phyloP scores from a whole-genome alignment of 2,888 invertebrate genomes.

The Lepidocyrtinus sp. region DNA sequence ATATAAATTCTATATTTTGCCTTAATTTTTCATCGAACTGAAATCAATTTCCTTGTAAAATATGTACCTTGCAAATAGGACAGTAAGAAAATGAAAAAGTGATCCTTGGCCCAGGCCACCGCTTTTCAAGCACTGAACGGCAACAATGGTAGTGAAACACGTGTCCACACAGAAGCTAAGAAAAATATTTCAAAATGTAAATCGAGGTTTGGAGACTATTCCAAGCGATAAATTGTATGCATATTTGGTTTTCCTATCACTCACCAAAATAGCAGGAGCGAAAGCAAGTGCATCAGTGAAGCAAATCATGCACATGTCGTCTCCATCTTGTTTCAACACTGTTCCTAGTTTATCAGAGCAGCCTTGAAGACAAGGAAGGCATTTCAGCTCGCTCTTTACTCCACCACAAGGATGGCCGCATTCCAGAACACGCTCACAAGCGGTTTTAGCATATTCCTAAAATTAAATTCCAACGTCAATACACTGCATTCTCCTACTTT shows the following conservation, averaged over 20 bases:
- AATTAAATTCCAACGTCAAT: too few species aligned
- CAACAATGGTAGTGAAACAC: slow-evolving; percentile 96
- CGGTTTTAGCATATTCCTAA: slow-evolving; percentile 83
- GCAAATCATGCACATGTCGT: slow-evolving; percentile 99
- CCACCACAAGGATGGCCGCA: slow-evolving; percentile 98
- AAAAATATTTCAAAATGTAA: slow-evolving; percentile 40
- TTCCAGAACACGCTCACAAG: slow-evolving; percentile 85
- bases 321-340: slow-evolving; percentile 91
- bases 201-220: slow-evolving; percentile 18
- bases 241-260: slow-evolving; percentile 19
- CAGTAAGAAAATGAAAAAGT: slow-evolving; percentile 96
- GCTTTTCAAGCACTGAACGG: slow-evolving; percentile 84
- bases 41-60: background rate
- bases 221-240: background rate
- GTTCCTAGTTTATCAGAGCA: slow-evolving; percentile 74
- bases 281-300: slow-evolving; percentile 97
- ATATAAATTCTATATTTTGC: slow-evolving; percentile 28
- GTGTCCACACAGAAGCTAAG: slow-evolving; percentile 91
- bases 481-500: too few species aligned
- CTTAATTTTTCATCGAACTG: background rate
- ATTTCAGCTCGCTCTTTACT: slow-evolving; percentile 85
- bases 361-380: slow-evolving; percentile 92
- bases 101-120: slow-evolving; percentile 96
- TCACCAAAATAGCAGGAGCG: slow-evolving; percentile 92
- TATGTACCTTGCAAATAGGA: slow-evolving; percentile 92